A percentile compares a stretch with the other conserved stretches of the same genome.
Conservation (phyloP, 2,113 vertebrate species). For the Suncus etruscus region DNA sequence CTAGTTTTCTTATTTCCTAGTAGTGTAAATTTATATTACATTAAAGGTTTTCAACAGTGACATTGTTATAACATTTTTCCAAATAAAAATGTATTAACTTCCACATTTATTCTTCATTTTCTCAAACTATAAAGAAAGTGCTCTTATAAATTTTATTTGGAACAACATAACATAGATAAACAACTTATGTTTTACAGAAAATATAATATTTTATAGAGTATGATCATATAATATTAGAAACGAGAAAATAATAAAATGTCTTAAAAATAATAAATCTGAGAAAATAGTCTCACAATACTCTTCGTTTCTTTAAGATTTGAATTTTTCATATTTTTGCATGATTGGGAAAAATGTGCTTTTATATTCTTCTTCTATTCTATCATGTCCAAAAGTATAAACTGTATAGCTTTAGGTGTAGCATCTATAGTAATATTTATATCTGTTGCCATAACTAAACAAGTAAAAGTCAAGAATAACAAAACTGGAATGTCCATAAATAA, state of each 20-base stretch:
- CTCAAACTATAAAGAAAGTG: not conserved
- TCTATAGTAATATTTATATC: not conserved
- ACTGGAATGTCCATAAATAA: not conserved
- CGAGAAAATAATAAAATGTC: not conserved
- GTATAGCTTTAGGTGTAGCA: not conserved
- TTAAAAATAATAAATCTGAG: not conserved
- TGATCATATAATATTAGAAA: not conserved
- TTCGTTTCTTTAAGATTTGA: not conserved
- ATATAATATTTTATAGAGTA: not conserved
- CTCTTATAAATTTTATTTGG: not conserved
- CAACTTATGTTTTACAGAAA: not conserved
- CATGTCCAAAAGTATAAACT: not conserved
- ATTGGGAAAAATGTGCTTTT: conserved; percentile 8
- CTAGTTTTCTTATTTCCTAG: conserved; percentile 39
- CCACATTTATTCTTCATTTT: not conserved
- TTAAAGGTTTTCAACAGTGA: conserved; percentile 58
- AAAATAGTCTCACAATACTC: not conserved
- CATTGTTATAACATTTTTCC: not conserved
- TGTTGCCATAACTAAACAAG: not conserved
- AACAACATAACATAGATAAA: not conserved
- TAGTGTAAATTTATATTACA: conserved; percentile 31
- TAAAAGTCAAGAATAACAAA: not conserved
- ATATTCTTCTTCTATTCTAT: not conserved
- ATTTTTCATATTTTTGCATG: not conserved
- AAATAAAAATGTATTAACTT: not conserved